phyloP scores from a whole-genome alignment of 1,140 invertebrate species.

The Ceratitis capitata region DNA sequence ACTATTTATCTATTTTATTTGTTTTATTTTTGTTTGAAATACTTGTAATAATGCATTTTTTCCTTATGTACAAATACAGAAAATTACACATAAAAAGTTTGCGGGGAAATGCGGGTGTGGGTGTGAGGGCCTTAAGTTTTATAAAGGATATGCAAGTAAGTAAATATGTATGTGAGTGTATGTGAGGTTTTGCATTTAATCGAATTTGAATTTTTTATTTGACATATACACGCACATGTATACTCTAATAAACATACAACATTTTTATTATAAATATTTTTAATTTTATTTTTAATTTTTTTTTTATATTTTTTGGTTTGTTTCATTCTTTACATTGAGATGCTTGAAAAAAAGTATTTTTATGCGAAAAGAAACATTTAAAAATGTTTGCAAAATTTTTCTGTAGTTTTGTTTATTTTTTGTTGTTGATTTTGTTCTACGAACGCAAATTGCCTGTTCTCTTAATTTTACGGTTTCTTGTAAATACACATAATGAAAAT shows the following conservation, averaged over 20 bases:
- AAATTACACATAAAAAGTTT: conserved; percentile 51
- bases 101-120: too few relatives aligned
- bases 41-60: not conserved
- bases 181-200: not conserved
- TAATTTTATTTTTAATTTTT: not conserved
- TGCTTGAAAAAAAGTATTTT: not conserved
- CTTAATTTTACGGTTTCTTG: not conserved
- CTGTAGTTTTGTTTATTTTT: not conserved
- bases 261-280: not conserved
- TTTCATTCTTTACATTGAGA: conserved; percentile 36
- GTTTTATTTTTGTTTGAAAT: not conserved
- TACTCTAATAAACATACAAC: not conserved
- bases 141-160: not conserved
- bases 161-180: not conserved
- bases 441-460: too few relatives aligned
- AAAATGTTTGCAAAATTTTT: conserved; percentile 32
- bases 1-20: not conserved
- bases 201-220: not conserved
- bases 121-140: not conserved
- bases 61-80: conserved; percentile 56
- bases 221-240: conserved; percentile 18
- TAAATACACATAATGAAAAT: not conserved
- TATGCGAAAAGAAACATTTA: conserved; percentile 10
- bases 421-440: too few relatives aligned
- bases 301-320: not conserved